Evolutionary conservation across 2,888 invertebrate species (phyloP).

Genomic region (Eremobia ochroleuca): DNA sequence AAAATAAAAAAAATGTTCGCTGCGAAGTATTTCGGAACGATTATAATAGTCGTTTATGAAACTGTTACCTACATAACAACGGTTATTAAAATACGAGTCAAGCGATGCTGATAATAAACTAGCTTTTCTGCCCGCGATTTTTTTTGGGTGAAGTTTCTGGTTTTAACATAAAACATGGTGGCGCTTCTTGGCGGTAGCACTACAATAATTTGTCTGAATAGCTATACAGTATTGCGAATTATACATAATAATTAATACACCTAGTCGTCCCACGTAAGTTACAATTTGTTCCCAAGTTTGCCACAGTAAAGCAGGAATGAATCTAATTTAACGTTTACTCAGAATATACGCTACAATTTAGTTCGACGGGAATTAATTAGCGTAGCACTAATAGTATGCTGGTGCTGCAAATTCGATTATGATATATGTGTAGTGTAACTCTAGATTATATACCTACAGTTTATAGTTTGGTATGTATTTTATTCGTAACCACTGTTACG

Average conservation of each 20-base stretch:
- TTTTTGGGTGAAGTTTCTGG: background rate
- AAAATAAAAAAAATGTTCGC: background rate
- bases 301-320: slow-evolving; percentile 28
- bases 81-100: background rate
- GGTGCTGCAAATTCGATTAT: slow-evolving; percentile 28
- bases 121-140: background rate
- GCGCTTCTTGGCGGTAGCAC: background rate
- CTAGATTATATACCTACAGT: background rate
- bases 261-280: slow-evolving; percentile 5
- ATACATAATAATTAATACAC: slow-evolving; percentile 21
- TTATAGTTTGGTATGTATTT: background rate
- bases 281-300: slow-evolving; percentile 35
- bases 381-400: slow-evolving; percentile 31
- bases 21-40: background rate
- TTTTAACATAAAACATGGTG: background rate
- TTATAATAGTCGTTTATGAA: background rate
- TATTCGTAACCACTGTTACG: background rate
- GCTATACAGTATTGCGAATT: slow-evolving; percentile 1
- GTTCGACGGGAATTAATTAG: slow-evolving; percentile 35
- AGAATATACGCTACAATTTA: slow-evolving; percentile 39
- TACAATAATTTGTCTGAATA: too few species aligned
- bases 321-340: slow-evolving; percentile 48
- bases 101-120: background rate
- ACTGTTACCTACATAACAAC: background rate
- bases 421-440: background rate